These are phyloP conservation scores for Macrophya alboannulata DNA, from an alignment of 2,888 invertebrate genomes.

Conservation along the genomic window DNA sequence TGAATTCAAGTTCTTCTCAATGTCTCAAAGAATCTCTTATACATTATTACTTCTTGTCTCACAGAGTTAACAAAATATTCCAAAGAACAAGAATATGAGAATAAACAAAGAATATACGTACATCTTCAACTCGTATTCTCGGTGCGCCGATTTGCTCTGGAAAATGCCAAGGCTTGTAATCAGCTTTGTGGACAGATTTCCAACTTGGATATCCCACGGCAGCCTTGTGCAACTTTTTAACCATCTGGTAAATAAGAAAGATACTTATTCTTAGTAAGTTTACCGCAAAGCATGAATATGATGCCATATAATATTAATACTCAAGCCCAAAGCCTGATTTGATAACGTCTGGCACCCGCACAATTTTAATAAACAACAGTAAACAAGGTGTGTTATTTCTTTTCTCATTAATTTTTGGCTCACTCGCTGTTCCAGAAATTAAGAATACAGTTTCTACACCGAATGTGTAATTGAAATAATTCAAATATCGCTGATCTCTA, in stretches of 20 bases:
- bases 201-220: constrained; percentile 91
- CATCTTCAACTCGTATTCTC: constrained; percentile 87
- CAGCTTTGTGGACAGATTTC: constrained; percentile 89
- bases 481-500: not conserved
- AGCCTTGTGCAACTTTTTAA: constrained; percentile 91
- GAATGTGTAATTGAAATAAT: not conserved
- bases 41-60: not conserved
- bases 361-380: no score
- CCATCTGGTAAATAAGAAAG: constrained; percentile 81
- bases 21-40: no score
- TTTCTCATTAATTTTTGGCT: not conserved
- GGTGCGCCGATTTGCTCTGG: constrained; percentile 92
- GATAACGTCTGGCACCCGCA: no score
- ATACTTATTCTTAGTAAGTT: constrained; percentile 39
- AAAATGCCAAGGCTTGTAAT: constrained; percentile 93
- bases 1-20: no score
- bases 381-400: not conserved
- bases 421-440: not conserved
- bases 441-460: not conserved
- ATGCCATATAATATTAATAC: not conserved
- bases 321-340: no score
- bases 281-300: not conserved
- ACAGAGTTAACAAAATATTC: not conserved
- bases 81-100: not conserved
- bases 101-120: constrained; percentile 78